phyloP scores from a whole-genome alignment of 2,888 invertebrate genomes.

The Drosophila flavopinicola region DNA sequence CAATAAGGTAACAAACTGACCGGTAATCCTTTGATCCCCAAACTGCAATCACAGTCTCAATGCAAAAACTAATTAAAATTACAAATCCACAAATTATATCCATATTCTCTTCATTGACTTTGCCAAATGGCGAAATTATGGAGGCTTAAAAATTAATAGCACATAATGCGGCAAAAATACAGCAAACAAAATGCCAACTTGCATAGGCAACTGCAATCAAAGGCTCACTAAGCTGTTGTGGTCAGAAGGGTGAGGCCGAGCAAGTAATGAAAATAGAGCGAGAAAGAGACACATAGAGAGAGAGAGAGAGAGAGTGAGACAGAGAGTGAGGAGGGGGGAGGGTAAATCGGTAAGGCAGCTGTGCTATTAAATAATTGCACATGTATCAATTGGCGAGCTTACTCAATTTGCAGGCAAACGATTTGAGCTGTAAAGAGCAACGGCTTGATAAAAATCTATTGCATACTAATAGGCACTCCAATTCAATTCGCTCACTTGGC shows the following conservation, averaged over 20 bases:
- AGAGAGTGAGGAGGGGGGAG: not conserved
- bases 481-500: slow-evolving; percentile 70
- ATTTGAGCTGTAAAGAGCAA: slow-evolving; percentile 61
- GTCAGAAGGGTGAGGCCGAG: not conserved
- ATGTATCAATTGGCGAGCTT: slow-evolving; percentile 56
- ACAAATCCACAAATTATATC: slow-evolving; percentile 60
- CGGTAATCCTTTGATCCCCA: slow-evolving; percentile 41
- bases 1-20: not conserved
- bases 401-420: slow-evolving; percentile 64
- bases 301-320: not conserved
- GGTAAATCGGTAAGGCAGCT: too few relatives aligned
- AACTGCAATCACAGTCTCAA: slow-evolving; percentile 43
- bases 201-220: slow-evolving; percentile 19
- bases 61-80: slow-evolving; percentile 60
- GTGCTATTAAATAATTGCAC: slow-evolving; percentile 44
- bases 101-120: slow-evolving; percentile 48
- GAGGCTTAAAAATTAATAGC: slow-evolving; percentile 61
- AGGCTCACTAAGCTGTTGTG: slow-evolving; percentile 9
- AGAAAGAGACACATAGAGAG: not conserved
- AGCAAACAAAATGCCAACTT: slow-evolving; percentile 43
- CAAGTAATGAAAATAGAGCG: slow-evolving; percentile 3
- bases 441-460: slow-evolving; percentile 72
- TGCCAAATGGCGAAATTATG: slow-evolving; percentile 54
- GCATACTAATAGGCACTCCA: slow-evolving; percentile 73
- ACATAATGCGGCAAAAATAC: slow-evolving; percentile 51